Conservation (phyloP, 2,113 vertebrate genomes). For the Paramisgurnus dabryanus region DNA sequence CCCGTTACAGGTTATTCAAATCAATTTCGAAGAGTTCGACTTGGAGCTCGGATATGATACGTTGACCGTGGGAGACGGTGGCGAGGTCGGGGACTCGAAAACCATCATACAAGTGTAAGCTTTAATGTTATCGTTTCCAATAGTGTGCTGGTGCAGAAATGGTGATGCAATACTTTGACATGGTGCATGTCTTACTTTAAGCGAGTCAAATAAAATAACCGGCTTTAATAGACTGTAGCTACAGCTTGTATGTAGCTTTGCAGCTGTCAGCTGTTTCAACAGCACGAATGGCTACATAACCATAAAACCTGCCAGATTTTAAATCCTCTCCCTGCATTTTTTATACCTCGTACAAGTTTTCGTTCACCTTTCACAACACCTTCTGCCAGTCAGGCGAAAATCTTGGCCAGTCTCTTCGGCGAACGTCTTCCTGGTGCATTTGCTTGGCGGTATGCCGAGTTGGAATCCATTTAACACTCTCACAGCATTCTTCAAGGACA, state of each 20-base stretch:
- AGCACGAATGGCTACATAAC: neutral
- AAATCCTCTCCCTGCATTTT: neutral
- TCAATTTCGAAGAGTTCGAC: conserved; percentile 99
- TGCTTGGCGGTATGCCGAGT: conserved; percentile 31
- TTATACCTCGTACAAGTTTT: neutral
- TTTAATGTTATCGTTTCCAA: neutral
- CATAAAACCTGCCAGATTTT: neutral
- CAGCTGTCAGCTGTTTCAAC: neutral
- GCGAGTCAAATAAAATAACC: neutral
- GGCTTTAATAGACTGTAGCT: neutral
- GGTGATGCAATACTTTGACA: too few species aligned
- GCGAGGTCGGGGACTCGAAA: conserved; percentile 93
- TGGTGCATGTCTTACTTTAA: too few species aligned
- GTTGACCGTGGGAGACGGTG: conserved; percentile 92
- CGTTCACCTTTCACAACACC: neutral
- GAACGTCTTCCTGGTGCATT: neutral
- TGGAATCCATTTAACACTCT: conserved; percentile 33
- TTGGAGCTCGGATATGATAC: conserved; percentile 96
- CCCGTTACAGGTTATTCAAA: conserved; percentile 90
- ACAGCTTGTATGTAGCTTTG: neutral
- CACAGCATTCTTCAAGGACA: conserved; percentile 45
- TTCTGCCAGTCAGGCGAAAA: neutral
- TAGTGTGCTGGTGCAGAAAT: too few species aligned
- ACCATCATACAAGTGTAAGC: conserved; percentile 98
- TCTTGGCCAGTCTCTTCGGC: conserved; percentile 9